phyloP scores from a whole-genome alignment of 2,113 vertebrate species.

The Neolamprologus ventralis region DNA sequence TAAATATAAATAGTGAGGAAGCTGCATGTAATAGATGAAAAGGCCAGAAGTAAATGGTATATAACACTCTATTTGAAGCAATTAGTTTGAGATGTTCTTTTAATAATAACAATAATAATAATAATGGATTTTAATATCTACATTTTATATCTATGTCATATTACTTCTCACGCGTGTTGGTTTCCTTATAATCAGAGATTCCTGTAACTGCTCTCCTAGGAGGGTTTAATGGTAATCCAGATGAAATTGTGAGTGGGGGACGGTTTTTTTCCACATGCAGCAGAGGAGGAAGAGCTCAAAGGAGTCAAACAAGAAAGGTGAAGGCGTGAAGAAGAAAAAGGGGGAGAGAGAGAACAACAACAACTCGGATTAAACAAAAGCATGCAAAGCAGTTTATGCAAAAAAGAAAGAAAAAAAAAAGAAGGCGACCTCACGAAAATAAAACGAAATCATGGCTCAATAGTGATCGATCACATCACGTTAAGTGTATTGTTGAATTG shows the following conservation, averaged over 20 bases:
- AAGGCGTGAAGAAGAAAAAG: background rate
- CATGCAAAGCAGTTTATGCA: background rate
- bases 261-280: background rate
- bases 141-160: background rate
- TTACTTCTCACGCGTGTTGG: background rate
- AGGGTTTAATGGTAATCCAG: constrained; percentile 1
- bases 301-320: background rate
- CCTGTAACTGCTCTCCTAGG: background rate
- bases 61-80: background rate
- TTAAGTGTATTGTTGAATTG: constrained; percentile 35
- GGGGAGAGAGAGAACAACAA: background rate
- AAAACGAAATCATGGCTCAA: constrained; percentile 51
- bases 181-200: background rate
- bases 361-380: background rate
- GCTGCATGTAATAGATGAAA: background rate
- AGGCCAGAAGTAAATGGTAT: background rate
- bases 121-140: background rate
- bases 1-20: background rate
- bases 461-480: constrained; percentile 61
- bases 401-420: background rate
- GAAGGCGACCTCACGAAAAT: background rate
- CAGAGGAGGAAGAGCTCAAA: background rate
- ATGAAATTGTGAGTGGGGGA: background rate
- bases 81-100: background rate
- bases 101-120: accelerated